Evolutionary conservation across 2,113 vertebrate genomes (phyloP).

Genomic region (Pristiophorus japonicus): DNA sequence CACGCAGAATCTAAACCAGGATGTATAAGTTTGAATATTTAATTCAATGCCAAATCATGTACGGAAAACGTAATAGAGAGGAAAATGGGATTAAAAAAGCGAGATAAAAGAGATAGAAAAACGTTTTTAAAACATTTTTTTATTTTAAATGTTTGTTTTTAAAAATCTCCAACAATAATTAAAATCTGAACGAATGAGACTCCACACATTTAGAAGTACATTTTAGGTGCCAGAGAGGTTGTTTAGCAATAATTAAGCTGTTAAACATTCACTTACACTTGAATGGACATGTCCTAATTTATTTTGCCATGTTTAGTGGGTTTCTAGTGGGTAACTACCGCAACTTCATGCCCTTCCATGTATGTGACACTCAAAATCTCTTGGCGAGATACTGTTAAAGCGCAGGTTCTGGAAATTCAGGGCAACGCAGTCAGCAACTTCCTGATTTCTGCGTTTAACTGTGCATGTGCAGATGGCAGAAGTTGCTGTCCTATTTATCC

Average conservation of each 20-base stretch:
- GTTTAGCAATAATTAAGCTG: neutral
- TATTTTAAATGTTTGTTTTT: neutral
- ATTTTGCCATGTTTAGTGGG: neutral
- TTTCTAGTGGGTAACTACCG: neutral
- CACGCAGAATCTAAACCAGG: neutral
- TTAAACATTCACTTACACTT: neutral
- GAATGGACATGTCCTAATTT: too few relatives aligned
- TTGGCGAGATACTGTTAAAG: too few relatives aligned
- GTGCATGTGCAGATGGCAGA: neutral
- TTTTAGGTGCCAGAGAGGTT: neutral
- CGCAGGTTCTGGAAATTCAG: neutral
- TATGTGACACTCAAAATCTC: too few relatives aligned
- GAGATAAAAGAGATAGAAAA: neutral
- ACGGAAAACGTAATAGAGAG: neutral
- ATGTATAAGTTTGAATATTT: neutral
- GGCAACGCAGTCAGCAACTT: neutral
- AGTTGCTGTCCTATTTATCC: neutral
- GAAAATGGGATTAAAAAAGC: neutral
- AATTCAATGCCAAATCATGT: neutral
- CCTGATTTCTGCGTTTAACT: neutral
- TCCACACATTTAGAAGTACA: neutral
- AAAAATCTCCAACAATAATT: neutral
- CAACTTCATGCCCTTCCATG: too few relatives aligned
- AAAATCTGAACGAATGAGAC: neutral
- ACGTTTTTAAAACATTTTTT: neutral